phyloP scores from a whole-genome alignment of 2,797 vertebrate species.

The Rhyacichthys aspro region DNA sequence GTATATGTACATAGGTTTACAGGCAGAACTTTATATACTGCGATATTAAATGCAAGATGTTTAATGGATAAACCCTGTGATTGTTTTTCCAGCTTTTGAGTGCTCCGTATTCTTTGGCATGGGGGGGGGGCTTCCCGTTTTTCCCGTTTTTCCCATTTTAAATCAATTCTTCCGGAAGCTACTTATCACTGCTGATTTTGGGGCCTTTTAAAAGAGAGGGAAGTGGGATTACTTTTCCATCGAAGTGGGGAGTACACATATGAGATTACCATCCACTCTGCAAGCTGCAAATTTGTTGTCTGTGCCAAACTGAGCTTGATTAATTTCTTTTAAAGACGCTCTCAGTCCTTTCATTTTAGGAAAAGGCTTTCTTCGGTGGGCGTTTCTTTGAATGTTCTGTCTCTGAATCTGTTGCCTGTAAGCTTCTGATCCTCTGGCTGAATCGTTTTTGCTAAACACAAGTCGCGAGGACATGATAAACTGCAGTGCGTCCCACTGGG shows the following conservation, averaged over 20 bases:
- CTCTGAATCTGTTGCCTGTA: conserved; percentile 22
- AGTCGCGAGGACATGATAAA: conserved; percentile 57
- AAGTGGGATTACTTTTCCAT: conserved; percentile 69
- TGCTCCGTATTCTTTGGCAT: conserved; percentile 55
- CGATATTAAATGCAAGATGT: conserved; percentile 58
- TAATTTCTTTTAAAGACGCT: conserved; percentile 52
- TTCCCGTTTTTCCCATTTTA: conserved; percentile 70
- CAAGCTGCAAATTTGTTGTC: conserved; percentile 45
- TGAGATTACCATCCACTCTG: conserved; percentile 60
- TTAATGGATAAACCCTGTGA: conserved; percentile 65
- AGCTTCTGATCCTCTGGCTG: conserved; percentile 34
- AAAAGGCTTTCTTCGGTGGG: conserved; percentile 22
- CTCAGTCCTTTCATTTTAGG: conserved; percentile 4
- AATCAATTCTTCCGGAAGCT: conserved; percentile 70
- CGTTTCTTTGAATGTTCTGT: conserved; percentile 14
- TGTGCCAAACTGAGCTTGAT: conserved; percentile 52
- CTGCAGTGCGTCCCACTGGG: conserved; percentile 32
- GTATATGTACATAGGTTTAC: conserved; percentile 40
- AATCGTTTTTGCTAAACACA: conserved; percentile 28
- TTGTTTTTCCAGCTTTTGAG: conserved; percentile 63
- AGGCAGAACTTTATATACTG: conserved; percentile 60
- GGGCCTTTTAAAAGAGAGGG: conserved; percentile 57
- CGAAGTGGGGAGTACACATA: conserved; percentile 45
- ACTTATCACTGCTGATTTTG: conserved; percentile 71
- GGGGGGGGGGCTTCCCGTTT: conserved; percentile 21